phyloP scores from a whole-genome alignment of 2,888 invertebrate species.

The Pandemis cinnamomeana region DNA sequence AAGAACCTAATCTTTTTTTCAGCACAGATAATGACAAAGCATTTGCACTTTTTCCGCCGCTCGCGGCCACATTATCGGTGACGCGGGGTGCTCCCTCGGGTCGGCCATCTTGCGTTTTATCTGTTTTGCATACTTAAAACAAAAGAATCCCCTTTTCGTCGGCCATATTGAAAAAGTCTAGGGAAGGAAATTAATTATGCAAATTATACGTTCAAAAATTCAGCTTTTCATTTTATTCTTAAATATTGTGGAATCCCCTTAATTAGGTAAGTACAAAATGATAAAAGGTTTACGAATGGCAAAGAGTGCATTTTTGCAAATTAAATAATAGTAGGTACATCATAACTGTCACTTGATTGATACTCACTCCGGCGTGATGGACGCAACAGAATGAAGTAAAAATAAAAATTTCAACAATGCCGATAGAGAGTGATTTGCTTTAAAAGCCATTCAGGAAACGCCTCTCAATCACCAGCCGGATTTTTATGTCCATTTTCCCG shows the following conservation, averaged over 20 bases:
- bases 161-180: conserved; percentile 19
- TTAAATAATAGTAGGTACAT: not conserved
- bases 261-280: too few relatives aligned
- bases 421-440: conserved; percentile 21
- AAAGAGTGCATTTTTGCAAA: not conserved
- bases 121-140: conserved; percentile 35
- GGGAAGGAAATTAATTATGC: conserved; percentile 6
- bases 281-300: not conserved
- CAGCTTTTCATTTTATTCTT: not conserved
- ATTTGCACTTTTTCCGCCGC: conserved; percentile 31
- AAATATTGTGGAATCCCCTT: not conserved
- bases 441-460: conserved; percentile 30
- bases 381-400: conserved; percentile 1
- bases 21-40: conserved; percentile 23
- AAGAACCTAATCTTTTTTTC: not conserved
- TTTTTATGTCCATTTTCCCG: conserved; percentile 32
- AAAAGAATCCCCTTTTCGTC: conserved; percentile 26
- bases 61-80: conserved; percentile 17
- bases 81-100: conserved; percentile 15
- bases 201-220: not conserved
- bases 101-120: conserved; percentile 29
- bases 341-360: not conserved
- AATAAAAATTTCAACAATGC: conserved; percentile 12
- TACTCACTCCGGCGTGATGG: not conserved
- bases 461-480: conserved; percentile 34